Percentiles rank a stretch among this genome's conserved stretches.
Conservation (phyloP, 2,113 vertebrate species). For the Hipposideros armiger region DNA sequence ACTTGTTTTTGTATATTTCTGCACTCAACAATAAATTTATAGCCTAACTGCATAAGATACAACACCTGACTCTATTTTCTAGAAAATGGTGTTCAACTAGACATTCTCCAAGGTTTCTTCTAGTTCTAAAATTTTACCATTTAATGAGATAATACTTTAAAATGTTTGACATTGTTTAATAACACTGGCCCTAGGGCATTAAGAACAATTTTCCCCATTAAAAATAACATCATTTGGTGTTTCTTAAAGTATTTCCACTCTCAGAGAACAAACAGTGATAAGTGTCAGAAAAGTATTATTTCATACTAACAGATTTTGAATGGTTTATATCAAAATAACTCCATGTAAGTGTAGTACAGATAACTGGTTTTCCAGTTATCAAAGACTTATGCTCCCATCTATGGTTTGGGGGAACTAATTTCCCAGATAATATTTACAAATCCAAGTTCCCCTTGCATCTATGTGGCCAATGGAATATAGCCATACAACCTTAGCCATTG, state of each 20-base stretch:
- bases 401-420: neutral
- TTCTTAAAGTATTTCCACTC: neutral
- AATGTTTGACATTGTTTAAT: conserved; percentile 9
- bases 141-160: conserved; percentile 38
- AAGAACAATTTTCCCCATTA: neutral
- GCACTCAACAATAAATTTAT: neutral
- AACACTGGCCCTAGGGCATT: neutral
- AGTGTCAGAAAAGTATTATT: neutral
- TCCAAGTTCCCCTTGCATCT: neutral
- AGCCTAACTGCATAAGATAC: neutral
- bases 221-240: neutral
- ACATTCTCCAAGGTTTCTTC: neutral
- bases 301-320: neutral
- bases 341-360: neutral
- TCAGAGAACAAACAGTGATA: conserved; percentile 43
- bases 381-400: neutral
- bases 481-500: neutral
- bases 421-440: neutral
- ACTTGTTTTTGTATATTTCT: neutral
- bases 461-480: neutral
- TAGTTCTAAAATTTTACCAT: neutral
- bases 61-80: neutral
- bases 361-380: neutral
- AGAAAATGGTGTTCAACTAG: neutral
- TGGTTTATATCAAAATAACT: neutral